Evolutionary conservation across 2,797 vertebrate genomes (phyloP).

Genomic region (Myotis findleyi): DNA sequence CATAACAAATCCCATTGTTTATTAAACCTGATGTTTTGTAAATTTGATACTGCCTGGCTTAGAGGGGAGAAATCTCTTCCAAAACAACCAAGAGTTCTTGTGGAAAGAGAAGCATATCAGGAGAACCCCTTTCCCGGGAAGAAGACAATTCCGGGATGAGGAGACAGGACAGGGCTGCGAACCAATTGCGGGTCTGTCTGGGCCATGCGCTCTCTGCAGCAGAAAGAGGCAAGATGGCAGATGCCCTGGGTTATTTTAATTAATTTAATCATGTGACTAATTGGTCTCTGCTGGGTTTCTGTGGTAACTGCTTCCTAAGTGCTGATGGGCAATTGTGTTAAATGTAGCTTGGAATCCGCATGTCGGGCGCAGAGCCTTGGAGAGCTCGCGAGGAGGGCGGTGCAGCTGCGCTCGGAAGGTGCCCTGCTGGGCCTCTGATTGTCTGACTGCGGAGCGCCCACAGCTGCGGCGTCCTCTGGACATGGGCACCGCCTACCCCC

Average conservation of each 20-base stretch:
- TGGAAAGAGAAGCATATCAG: slow-evolving; percentile 73
- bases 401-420: slow-evolving; percentile 88
- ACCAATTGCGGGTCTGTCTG: slow-evolving; percentile 83
- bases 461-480: slow-evolving; percentile 83
- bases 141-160: slow-evolving; percentile 81
- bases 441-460: slow-evolving; percentile 80
- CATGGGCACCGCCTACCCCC: slow-evolving; percentile 28
- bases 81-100: slow-evolving; percentile 71
- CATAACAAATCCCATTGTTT: slow-evolving; percentile 84
- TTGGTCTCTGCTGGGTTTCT: slow-evolving; percentile 93
- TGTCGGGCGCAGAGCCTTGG: slow-evolving; percentile 85
- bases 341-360: slow-evolving; percentile 91
- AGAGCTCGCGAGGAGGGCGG: slow-evolving; percentile 84
- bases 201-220: slow-evolving; percentile 83
- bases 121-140: slow-evolving; percentile 69
- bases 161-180: slow-evolving; percentile 78
- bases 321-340: slow-evolving; percentile 91
- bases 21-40: slow-evolving; percentile 86
- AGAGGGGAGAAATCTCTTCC: slow-evolving; percentile 72
- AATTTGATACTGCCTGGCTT: slow-evolving; percentile 82
- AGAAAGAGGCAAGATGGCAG: slow-evolving; percentile 89
- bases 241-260: slow-evolving; percentile 91
- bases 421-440: slow-evolving; percentile 88
- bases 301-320: slow-evolving; percentile 91
- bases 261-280: slow-evolving; percentile 93